Conservation (phyloP, 2,797 vertebrate species). For the Protosalanx chinensis region DNA sequence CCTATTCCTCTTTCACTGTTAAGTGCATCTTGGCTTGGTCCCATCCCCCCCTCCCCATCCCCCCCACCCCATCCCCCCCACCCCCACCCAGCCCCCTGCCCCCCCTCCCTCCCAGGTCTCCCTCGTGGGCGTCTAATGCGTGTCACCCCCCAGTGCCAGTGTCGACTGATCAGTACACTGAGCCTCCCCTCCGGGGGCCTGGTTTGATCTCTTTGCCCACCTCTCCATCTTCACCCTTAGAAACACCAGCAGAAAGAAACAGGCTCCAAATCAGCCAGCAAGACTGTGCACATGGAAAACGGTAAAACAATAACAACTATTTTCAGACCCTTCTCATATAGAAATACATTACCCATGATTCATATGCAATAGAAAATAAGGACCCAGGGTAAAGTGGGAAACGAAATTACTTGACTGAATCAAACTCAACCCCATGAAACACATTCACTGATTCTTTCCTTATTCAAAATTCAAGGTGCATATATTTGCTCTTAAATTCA, state of each 20-base stretch:
- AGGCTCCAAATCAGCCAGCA: conserved; percentile 36
- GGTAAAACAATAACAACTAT: too few relatives aligned
- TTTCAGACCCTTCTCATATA: too few relatives aligned
- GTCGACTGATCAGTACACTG: conserved; percentile 60
- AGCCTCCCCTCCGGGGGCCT: conserved; percentile 60
- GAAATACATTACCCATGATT: too few relatives aligned
- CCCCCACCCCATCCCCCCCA: neutral
- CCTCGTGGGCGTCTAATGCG: conserved; percentile 65
- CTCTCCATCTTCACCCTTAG: conserved; percentile 37
- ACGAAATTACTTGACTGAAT: neutral
- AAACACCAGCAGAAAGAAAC: conserved; percentile 30
- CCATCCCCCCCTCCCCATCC: conserved; percentile 55
- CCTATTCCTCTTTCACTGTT: conserved; percentile 73
- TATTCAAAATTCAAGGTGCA: neutral
- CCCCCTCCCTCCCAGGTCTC: conserved; percentile 56
- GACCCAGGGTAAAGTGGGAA: neutral
- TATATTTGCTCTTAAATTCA: neutral
- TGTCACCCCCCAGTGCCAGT: conserved; percentile 59
- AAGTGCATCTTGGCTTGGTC: conserved; percentile 62
- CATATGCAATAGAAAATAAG: neutral
- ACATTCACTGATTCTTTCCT: neutral
- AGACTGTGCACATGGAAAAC: too few relatives aligned
- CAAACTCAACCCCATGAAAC: neutral
- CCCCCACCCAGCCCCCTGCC: too few relatives aligned
- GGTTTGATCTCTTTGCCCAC: conserved; percentile 53